Base-by-base conservation (phyloP, 2,797 vertebrate species). In the Sebastes nivosus region DNA sequence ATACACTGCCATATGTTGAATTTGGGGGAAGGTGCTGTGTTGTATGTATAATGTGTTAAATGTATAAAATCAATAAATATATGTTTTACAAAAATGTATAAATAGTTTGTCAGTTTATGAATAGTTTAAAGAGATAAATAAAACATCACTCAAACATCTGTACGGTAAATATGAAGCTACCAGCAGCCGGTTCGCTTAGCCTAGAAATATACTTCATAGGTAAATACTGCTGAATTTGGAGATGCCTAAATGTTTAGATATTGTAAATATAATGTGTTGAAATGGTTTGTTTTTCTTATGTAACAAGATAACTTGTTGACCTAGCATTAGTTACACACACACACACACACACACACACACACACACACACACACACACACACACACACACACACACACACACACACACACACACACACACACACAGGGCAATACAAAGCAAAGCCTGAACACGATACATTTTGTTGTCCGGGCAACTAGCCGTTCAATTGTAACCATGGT, bases 401-500 rank as follows among this genome's bases (percentile, higher is more conserved):
- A 42, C 52, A 74, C 46, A 68, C 27, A 54, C 61, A 64, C 25
- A 27, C 27, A 27, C 27, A 27, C 63, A 42, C 18, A 50, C 42
- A 63, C 50, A 68, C 54, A 77, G 1, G 27, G 11, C 30, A 36
- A 67, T 36, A 85, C 72, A 77, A 80, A 80, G 55, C 69, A 78
- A 58, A 80, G 25, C 71, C 29, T 75, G 60, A 91, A 88, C 60
- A 52, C 57, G 85, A 90, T 87, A 87, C 66, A 83, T 76, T 86
- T 80, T 66, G 83, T 90, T 71, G 72, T 88, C 78, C 10, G 6
- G 84, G 84, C 79, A 87, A 85, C 82, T 58, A 46, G 75, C 61
- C 54, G 8, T 85, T 85, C 54, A 88, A 80, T 20, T 77, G 85
- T 91, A 88, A 88, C 90, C 81, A 89, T 86, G 67, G 82, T 1